Conservation (phyloP, 2,888 invertebrate species). For the Drosophila tanythrix region DNA sequence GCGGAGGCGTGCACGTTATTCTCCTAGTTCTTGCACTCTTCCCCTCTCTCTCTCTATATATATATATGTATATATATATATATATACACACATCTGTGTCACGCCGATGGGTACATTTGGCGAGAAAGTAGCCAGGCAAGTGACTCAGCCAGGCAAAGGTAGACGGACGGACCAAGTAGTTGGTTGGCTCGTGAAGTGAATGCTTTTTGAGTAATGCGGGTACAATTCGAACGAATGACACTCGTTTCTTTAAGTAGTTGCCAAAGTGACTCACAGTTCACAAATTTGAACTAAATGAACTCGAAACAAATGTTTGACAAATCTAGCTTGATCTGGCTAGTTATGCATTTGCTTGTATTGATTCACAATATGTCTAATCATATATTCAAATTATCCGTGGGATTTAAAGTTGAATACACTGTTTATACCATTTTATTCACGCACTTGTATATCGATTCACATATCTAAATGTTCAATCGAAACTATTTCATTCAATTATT, state of each 20-base stretch:
- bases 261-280: conserved; percentile 20
- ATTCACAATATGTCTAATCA: not conserved
- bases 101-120: conserved; percentile 23
- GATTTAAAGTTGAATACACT: not conserved
- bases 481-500: not conserved
- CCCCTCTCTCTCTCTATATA: not conserved
- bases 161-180: conserved; percentile 8
- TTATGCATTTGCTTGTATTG: not conserved
- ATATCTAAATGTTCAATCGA: not conserved
- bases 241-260: conserved; percentile 13
- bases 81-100: not conserved
- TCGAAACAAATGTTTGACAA: conserved; percentile 3
- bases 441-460: not conserved
- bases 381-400: not conserved
- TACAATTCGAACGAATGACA: conserved; percentile 31
- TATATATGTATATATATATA: not conserved
- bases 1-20: conserved; percentile 52
- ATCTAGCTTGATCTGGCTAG: not conserved
- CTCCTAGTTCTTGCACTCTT: conserved; percentile 18
- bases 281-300: conserved; percentile 6
- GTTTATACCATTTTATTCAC: not conserved
- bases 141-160: conserved; percentile 46
- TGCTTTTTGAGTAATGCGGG: conserved; percentile 54
- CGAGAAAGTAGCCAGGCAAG: conserved; percentile 60
- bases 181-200: conserved; percentile 32